Percentiles rank a stretch among this genome's conserved stretches.
These are phyloP conservation scores for Thalpophila matura DNA, from an alignment of 2,888 invertebrate genomes.

Conservation along the genomic window DNA sequence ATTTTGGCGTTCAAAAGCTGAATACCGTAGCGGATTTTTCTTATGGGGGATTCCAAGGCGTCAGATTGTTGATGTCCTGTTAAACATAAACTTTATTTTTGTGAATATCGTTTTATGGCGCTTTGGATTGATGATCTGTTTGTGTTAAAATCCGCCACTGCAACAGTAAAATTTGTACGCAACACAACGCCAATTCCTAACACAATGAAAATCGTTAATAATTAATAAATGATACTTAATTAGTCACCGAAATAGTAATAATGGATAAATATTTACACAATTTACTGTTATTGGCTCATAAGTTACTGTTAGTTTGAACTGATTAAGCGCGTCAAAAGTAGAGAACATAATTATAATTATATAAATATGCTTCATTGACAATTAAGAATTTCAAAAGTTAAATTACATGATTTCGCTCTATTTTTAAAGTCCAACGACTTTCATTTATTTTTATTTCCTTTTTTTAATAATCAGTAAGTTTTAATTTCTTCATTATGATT, in stretches of 20 bases:
- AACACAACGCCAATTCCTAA: slow-evolving; percentile 28
- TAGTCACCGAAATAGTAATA: slow-evolving; percentile 22
- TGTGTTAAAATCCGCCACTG: slow-evolving; percentile 33
- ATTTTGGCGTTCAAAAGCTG: slow-evolving; percentile 41
- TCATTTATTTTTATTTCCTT: slow-evolving; percentile 40
- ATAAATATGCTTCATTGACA: slow-evolving; percentile 15
- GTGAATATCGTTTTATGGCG: slow-evolving; percentile 41
- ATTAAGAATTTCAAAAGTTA: slow-evolving; percentile 43
- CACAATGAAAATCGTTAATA: slow-evolving; percentile 39
- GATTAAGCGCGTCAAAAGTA: slow-evolving; percentile 3
- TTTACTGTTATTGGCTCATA: slow-evolving; percentile 39
- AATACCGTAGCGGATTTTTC: slow-evolving; percentile 43
- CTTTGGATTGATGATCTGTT: slow-evolving; percentile 30
- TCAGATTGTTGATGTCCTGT: slow-evolving; percentile 35
- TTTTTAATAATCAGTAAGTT: slow-evolving; percentile 58
- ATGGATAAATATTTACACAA: slow-evolving; percentile 35
- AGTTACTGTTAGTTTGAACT: slow-evolving; percentile 1
- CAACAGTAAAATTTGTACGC: slow-evolving; percentile 22
- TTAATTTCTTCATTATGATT: slow-evolving; percentile 53
- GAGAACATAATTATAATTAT: too few relatives aligned
- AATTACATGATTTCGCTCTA: slow-evolving; percentile 49
- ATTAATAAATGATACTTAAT: slow-evolving; percentile 45
- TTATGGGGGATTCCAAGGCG: slow-evolving; percentile 6
- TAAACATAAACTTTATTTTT: slow-evolving; percentile 44
- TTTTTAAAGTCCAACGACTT: slow-evolving; percentile 28